Base-by-base conservation (phyloP, 2,797 vertebrate species). In the Artibeus lituratus region DNA sequence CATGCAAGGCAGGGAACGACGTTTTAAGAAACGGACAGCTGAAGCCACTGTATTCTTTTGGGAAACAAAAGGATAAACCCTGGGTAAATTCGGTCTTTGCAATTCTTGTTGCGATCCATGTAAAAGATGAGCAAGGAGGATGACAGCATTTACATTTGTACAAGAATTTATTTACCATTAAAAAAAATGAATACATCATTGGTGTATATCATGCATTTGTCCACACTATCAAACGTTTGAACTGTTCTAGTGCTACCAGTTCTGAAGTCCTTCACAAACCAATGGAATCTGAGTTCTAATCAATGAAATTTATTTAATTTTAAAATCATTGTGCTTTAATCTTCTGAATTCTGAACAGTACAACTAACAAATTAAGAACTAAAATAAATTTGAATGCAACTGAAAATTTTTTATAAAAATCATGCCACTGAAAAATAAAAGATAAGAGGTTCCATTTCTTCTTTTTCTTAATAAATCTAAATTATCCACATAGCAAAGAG, bases 81-180 rank as follows among this genome's bases (percentile, higher is more conserved):
- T 67, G 76, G 94, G 55, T 65, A 76, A 90, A 80, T 83, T 87
- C 70, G 95, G 67, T 78, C 83, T 95, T 80, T 91, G 90, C 49
- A 84, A 81, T 81, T 87, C 53, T 80, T 86, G 76, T n/a, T 88
- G 87, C 78, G 95, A 35, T 69, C 62, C 83, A 86, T 39, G 77
- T 86, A 86, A 96, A 95, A 85, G 89, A 95, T 84, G 81, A 96
- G 72, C 49, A 90, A 78, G 67, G 89, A 98, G 87, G 95, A 98
- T 90, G 91, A 97, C 0, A 93, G 86, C 37, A 91, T 65, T 96
- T 95, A 42, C 1, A 15, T 62, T 0, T 81, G 72, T 87, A 97
- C 69, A 94, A 69, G 83, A 97, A 96, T 35, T 96, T 82, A 94
- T 93, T 94, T 81, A 67, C 15, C 57, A 93, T 77, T 93, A 91